Evolutionary conservation across 2,797 vertebrate genomes (phyloP).

Genomic region (Acrossocheilus wenchowensis): DNA sequence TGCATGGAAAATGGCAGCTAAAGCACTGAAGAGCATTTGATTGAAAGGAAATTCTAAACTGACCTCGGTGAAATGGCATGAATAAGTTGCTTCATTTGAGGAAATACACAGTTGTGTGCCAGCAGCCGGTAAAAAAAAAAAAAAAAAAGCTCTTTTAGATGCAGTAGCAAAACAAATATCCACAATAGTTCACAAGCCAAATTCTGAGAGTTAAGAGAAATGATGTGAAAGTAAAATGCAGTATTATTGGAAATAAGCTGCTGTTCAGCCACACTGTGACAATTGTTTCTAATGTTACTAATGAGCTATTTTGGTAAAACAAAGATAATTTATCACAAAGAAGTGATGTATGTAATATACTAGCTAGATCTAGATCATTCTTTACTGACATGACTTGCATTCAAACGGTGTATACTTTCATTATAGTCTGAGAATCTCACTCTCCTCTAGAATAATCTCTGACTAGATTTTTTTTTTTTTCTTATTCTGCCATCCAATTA

Average conservation of each 20-base stretch:
- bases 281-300: constrained; percentile 32
- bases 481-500: constrained; percentile 75
- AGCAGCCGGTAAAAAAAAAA: background rate
- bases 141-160: background rate
- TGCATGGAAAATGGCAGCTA: constrained; percentile 8
- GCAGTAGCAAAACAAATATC: background rate
- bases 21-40: constrained; percentile 19
- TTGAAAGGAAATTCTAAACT: constrained; percentile 32
- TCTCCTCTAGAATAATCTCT: constrained; percentile 57
- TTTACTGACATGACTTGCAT: constrained; percentile 13
- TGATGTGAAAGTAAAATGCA: background rate
- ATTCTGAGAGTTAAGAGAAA: background rate
- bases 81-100: constrained; percentile 13
- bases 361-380: background rate
- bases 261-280: constrained; percentile 26
- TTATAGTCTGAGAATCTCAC: constrained; percentile 32
- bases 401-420: background rate
- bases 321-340: constrained; percentile 18
- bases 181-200: background rate
- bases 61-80: constrained; percentile 12
- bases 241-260: constrained; percentile 23
- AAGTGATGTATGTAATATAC: constrained; percentile 10
- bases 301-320: constrained; percentile 21
- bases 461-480: constrained; percentile 59
- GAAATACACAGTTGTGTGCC: background rate